Evolutionary conservation across 92 coral and sea anemone genomes (phyloP).

Genomic region (Virgularia gustaviana): DNA sequence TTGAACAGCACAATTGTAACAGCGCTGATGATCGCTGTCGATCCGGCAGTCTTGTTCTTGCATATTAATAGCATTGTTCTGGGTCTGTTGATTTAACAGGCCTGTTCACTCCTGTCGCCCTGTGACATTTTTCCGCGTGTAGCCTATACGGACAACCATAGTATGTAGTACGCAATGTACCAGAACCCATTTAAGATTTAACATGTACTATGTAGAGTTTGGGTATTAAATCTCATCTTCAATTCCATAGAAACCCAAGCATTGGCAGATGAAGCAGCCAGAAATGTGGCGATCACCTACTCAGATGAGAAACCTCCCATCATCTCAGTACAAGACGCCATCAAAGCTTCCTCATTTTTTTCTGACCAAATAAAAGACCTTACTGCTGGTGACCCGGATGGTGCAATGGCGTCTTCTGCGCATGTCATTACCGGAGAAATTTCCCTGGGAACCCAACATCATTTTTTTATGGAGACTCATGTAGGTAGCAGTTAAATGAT

Average conservation of each 20-base stretch:
- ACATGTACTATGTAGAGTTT: not conserved
- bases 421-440: constrained; percentile 68
- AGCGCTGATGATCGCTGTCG: too few species aligned
- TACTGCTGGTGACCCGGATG: constrained; percentile 67
- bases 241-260: constrained; percentile 61
- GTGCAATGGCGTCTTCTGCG: constrained; percentile 72
- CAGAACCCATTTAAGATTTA: not conserved
- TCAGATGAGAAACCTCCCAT: constrained; percentile 62
- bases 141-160: not conserved
- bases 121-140: too few species aligned
- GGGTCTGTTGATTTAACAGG: too few species aligned
- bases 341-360: constrained; percentile 74
- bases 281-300: constrained; percentile 71
- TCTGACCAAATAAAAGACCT: constrained; percentile 49
- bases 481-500: constrained; percentile 55
- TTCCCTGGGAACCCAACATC: constrained; percentile 76
- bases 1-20: too few species aligned
- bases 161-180: not conserved
- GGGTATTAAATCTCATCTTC: not conserved
- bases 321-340: constrained; percentile 72
- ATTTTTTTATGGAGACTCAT: constrained; percentile 92
- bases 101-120: too few species aligned
- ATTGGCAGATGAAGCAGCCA: constrained; percentile 77
- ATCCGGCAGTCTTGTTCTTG: too few species aligned
- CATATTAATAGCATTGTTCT: too few species aligned